Evolutionary conservation across 2,113 vertebrate genomes (phyloP).

Genomic region (Cyprinodon brontotheroides): DNA sequence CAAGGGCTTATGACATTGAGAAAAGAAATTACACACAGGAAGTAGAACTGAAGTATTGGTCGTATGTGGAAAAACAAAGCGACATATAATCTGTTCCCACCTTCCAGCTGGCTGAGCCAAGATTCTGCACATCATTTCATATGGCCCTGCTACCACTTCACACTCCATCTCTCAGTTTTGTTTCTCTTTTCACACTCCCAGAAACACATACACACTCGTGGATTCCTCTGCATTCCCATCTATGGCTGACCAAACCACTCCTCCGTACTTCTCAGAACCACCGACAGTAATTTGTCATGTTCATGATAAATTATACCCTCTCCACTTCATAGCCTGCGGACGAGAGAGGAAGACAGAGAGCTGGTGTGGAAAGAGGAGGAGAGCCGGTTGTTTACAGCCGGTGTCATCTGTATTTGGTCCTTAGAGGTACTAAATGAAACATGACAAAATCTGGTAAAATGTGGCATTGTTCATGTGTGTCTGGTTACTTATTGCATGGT

Average conservation of each 20-base stretch:
- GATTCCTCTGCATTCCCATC: constrained; percentile 7
- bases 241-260: constrained; percentile 28
- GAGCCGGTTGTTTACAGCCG: constrained; percentile 58
- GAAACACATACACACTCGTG: constrained; percentile 6
- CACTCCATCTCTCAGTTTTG: neutral
- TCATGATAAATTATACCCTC: constrained; percentile 75
- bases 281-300: constrained; percentile 74
- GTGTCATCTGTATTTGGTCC: constrained; percentile 61
- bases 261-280: constrained; percentile 53
- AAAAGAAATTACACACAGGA: neutral
- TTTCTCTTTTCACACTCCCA: neutral
- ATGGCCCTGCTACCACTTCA: constrained; percentile 18
- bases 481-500: constrained; percentile 13
- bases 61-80: constrained; percentile 45
- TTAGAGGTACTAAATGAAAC: constrained; percentile 54
- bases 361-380: constrained; percentile 16
- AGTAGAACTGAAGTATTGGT: constrained; percentile 11
- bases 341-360: constrained; percentile 14
- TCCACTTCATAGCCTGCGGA: constrained; percentile 56
- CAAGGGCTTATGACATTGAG: neutral
- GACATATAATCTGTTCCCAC: constrained; percentile 43
- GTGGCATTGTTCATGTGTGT: constrained; percentile 27
- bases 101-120: constrained; percentile 41
- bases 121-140: constrained; percentile 58
- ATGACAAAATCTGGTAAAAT: constrained; percentile 57